Percentiles rank a stretch among this genome's conserved stretches.
phyloP scores from a whole-genome alignment of 2,113 vertebrate genomes.

The Passer montanus region DNA sequence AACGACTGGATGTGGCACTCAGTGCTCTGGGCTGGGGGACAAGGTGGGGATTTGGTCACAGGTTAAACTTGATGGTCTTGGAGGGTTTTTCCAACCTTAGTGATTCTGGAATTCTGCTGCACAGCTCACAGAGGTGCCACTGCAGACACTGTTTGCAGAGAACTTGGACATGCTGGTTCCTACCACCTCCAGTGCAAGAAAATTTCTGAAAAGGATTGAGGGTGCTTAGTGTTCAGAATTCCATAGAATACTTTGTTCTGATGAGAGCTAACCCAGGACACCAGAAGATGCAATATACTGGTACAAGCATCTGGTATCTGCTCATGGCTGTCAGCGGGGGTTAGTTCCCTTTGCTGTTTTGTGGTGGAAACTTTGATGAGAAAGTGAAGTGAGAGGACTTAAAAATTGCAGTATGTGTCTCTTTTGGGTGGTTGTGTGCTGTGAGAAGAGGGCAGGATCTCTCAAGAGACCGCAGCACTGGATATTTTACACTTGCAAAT shows the following conservation, averaged over 20 bases:
- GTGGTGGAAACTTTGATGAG: neutral
- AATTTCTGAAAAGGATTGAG: neutral
- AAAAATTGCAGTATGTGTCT: neutral
- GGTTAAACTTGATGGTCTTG: neutral
- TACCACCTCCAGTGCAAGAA: neutral
- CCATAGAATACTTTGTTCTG: neutral
- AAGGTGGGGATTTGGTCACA: neutral
- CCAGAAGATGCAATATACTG: neutral
- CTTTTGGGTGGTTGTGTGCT: neutral
- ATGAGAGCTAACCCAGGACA: neutral
- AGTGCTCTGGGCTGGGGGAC: neutral
- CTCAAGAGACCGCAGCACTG: neutral
- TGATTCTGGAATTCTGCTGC: neutral
- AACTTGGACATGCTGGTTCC: rapidly evolving
- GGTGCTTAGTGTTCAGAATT: neutral
- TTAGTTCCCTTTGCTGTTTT: neutral
- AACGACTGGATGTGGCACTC: neutral
- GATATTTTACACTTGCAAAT: too few species aligned
- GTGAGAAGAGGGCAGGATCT: neutral
- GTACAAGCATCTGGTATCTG: neutral
- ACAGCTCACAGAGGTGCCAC: neutral
- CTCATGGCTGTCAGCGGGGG: rapidly evolving
- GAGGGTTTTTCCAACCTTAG: neutral
- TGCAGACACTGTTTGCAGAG: neutral
- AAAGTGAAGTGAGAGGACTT: neutral